These are phyloP conservation scores for Pseudomyrmex dendroicus DNA, from an alignment of 1,140 invertebrate genomes.

Conservation along the genomic window DNA sequence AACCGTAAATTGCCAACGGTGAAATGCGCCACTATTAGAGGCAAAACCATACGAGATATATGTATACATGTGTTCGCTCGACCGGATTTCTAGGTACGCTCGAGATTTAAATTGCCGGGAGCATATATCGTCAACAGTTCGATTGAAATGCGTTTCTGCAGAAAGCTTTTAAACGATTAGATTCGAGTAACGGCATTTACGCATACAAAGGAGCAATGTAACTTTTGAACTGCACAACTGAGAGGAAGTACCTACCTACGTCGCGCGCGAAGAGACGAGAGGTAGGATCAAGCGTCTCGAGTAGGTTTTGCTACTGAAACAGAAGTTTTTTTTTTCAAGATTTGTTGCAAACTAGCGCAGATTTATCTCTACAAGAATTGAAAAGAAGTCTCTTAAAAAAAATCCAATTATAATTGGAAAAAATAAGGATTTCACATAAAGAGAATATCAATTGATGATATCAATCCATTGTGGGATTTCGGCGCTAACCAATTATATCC, in stretches of 20 bases:
- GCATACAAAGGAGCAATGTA: slow-evolving; percentile 25
- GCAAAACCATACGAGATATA: slow-evolving; percentile 45
- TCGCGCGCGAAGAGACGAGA: background rate
- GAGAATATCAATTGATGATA: slow-evolving; percentile 1
- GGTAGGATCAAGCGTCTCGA: background rate
- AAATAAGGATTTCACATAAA: background rate
- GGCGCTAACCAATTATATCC: slow-evolving; percentile 43
- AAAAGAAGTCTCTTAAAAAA: background rate
- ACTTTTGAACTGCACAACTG: background rate
- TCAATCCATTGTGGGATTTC: slow-evolving; percentile 3
- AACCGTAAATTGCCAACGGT: slow-evolving; percentile 49
- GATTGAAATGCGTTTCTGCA: slow-evolving; percentile 58
- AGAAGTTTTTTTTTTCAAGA: background rate
- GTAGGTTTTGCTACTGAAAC: slow-evolving; percentile 1
- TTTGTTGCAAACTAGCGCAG: too few species aligned
- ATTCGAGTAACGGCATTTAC: slow-evolving; percentile 28
- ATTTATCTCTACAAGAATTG: background rate
- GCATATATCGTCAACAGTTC: slow-evolving; percentile 58
- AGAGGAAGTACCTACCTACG: too few species aligned
- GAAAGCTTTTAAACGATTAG: slow-evolving; percentile 66
- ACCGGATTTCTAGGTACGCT: slow-evolving; percentile 35
- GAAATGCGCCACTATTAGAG: slow-evolving; percentile 49
- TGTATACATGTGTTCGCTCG: background rate
- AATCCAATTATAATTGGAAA: background rate
- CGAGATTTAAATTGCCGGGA: slow-evolving; percentile 51